phyloP scores from a whole-genome alignment of 2,797 vertebrate genomes.

The Craterocephalus amniculus region DNA sequence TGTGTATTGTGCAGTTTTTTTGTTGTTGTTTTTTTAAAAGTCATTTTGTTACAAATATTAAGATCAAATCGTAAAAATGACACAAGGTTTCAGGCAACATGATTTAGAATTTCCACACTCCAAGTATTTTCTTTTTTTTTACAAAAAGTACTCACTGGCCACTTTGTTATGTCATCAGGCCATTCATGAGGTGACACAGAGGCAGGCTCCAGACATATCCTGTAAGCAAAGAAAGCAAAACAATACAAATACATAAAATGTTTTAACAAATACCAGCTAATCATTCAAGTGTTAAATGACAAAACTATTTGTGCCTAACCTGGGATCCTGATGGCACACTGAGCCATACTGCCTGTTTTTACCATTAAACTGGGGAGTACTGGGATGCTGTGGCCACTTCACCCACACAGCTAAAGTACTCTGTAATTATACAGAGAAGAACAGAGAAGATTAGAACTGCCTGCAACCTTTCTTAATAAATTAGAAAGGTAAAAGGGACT shows the following conservation, averaged over 20 bases:
- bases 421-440: slow-evolving; percentile 73
- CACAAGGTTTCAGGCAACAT: background rate
- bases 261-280: background rate
- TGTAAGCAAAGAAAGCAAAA: slow-evolving; percentile 51
- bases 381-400: slow-evolving; percentile 93
- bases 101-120: background rate
- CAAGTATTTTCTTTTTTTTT: background rate
- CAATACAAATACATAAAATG: background rate
- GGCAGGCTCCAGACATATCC: slow-evolving; percentile 96
- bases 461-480: background rate
- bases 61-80: background rate
- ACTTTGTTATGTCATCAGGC: slow-evolving; percentile 98
- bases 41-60: background rate
- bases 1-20: rapidly evolving
- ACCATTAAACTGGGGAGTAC: slow-evolving; percentile 85
- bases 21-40: too few species aligned
- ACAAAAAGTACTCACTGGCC: slow-evolving; percentile 90
- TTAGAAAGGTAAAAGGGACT: slow-evolving; percentile 6
- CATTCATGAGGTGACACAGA: slow-evolving; percentile 95
- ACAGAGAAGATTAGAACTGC: slow-evolving; percentile 26
- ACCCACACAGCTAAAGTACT: slow-evolving; percentile 96
- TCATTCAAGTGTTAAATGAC: background rate
- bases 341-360: slow-evolving; percentile 89
- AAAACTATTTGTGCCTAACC: slow-evolving; percentile 71
- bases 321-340: slow-evolving; percentile 97